Evolutionary conservation across 1,140 invertebrate genomes (phyloP), one percentile per base, ranked within the genome.

Genomic region (Brachystomella parvula): DNA sequence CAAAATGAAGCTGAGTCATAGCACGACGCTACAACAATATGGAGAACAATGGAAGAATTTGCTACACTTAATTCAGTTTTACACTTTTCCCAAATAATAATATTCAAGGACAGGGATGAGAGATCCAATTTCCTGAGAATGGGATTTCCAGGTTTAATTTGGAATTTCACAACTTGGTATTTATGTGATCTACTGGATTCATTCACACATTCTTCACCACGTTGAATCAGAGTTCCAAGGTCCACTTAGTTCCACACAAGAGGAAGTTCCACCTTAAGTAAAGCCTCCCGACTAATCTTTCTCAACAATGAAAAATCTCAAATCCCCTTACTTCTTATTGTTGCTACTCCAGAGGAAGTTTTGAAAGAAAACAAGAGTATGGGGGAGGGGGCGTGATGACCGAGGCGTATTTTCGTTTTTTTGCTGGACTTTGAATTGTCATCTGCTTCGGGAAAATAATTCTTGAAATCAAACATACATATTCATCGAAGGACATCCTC

Each of bases 1-100:
- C 49, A 53, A 53, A 53, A 53, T 17, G 49, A 24, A 53, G 24
- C 12, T 53, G 49, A 53, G 35, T 39, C 35, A 39, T 19, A 47
- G n/a, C 12, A 47, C 12, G 6, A 56, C 12, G 6, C 6, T n/a
- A 12, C 6, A 56, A 12, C 6, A 28, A 56, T 24, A 6, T 28
- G 12, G 53, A 56, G 21, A 56, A 56, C 6, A 24, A 12, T 12
- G 35, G 19, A 6, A 19, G 35, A 9, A 19, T 39, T 19, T 9
- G 21, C 3, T 9, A 60, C 3, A 31, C 6, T 60, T 15, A 15
- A 9, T 3, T 31, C 30, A 6, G 28, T 60, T 60, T 30, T 60
- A 3, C 28, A 60, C 6, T 33, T 31, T 30, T 29, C n/a, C 53
- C 32, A 30, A 30, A 24, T 29, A 60, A 60, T 60, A 12, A 47